A percentile compares a stretch with the other conserved stretches of the same genome.
phyloP scores from a whole-genome alignment of 2,888 invertebrate genomes.

The Hoplodrina blanda region DNA sequence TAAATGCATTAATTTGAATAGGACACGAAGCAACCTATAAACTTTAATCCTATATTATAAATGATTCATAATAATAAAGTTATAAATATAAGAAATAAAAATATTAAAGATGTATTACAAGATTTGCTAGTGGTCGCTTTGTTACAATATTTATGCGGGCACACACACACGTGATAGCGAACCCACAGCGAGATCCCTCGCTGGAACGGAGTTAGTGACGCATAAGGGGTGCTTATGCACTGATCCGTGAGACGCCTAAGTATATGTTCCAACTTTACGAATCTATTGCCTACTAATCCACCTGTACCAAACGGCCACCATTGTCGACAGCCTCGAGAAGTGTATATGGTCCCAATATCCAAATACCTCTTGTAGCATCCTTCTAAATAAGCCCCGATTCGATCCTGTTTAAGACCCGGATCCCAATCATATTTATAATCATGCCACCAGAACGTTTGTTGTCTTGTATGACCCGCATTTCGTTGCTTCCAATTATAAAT shows the following conservation, averaged over 20 bases:
- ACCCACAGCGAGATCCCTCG: constrained; percentile 27
- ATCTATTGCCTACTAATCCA: neutral
- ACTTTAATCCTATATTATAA: no score
- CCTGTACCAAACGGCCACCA: neutral
- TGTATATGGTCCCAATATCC: constrained; percentile 29
- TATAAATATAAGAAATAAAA: no score
- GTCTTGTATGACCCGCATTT: neutral
- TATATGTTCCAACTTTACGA: constrained; percentile 14
- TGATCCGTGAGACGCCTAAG: neutral
- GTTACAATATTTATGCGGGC: constrained; percentile 25
- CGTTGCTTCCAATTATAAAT: neutral
- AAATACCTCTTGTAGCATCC: constrained; percentile 36
- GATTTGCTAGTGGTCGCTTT: neutral
- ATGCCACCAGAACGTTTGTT: neutral
- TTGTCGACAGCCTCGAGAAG: constrained; percentile 30
- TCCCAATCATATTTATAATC: fast-evolving
- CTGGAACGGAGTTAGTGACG: constrained; percentile 19
- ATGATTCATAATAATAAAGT: no score
- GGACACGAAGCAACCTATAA: no score
- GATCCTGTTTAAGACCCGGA: fast-evolving
- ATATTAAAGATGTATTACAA: no score
- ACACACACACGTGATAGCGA: constrained; percentile 39
- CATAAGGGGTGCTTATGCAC: constrained; percentile 35
- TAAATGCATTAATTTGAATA: no score
- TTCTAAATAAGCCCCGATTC: neutral